Percentiles rank a stretch among this genome's conserved stretches.
Conservation (phyloP, 92 coral and sea anemone genomes). For the Parazoanthus darwini region DNA sequence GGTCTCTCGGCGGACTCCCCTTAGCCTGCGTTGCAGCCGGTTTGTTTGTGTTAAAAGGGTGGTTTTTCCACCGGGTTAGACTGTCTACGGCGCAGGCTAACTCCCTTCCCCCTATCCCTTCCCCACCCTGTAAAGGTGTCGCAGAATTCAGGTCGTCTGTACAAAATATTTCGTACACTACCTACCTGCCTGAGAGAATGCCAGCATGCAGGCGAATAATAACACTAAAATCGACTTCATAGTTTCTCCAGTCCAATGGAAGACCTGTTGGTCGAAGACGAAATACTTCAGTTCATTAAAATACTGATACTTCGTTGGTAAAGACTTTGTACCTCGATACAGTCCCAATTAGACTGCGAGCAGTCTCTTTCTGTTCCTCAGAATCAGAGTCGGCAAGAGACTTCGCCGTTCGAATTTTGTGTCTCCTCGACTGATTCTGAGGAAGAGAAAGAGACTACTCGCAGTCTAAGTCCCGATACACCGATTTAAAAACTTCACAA, state of each 20-base stretch:
- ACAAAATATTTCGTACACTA: background rate
- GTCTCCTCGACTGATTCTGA: too few species aligned
- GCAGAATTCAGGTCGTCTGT: background rate
- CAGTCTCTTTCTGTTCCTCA: too few species aligned
- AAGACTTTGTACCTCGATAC: too few species aligned
- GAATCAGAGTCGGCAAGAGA: too few species aligned
- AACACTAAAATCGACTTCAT: slow-evolving; percentile 1
- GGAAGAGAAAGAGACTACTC: too few species aligned
- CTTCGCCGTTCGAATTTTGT: too few species aligned
- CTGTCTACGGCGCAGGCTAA: too few species aligned
- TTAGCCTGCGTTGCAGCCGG: too few species aligned
- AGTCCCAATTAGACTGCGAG: background rate
- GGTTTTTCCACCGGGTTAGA: too few species aligned
- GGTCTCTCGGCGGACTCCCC: too few species aligned
- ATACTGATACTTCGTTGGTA: background rate
- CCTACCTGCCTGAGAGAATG: slow-evolving; percentile 2
- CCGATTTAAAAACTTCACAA: too few species aligned
- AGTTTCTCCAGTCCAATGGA: background rate
- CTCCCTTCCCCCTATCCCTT: background rate
- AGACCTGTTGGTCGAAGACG: background rate
- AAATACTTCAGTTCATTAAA: background rate
- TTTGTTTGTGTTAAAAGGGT: too few species aligned
- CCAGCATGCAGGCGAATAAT: background rate
- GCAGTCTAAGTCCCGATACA: background rate
- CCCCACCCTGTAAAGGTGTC: background rate